Conservation (phyloP, 2,113 vertebrate genomes). For the Hypocryptadius cinnamomeus region DNA sequence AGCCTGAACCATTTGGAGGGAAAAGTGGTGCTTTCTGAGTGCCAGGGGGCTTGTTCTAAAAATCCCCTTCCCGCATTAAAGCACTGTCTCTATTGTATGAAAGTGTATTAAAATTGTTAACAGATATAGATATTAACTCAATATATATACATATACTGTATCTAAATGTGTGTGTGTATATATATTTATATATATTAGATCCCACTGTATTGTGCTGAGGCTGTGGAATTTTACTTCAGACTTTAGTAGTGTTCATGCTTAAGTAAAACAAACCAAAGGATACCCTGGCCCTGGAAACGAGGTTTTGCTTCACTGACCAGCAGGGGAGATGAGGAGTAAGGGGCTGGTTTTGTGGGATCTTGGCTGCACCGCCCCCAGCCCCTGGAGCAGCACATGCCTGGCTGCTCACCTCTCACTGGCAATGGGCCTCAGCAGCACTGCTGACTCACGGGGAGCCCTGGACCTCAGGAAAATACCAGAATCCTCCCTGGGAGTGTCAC, state of each 20-base stretch:
- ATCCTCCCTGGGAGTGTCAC: neutral
- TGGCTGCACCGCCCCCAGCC: rapidly evolving
- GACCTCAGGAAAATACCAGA: neutral
- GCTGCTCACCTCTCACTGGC: neutral
- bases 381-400: neutral
- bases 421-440: neutral
- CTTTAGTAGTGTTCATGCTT: neutral
- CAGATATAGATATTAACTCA: neutral
- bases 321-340: neutral
- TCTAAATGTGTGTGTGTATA: neutral
- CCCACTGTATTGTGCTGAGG: neutral
- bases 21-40: neutral
- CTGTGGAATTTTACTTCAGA: neutral
- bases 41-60: neutral
- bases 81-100: neutral
- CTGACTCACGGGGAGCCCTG: neutral
- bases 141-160: too few relatives aligned
- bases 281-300: neutral
- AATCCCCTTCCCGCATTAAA: neutral
- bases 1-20: neutral
- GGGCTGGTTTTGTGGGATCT: neutral
- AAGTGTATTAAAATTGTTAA: neutral
- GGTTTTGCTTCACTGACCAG: neutral
- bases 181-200: neutral
- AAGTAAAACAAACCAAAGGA: neutral